These are phyloP conservation scores for Gymnogyps californianus DNA, from an alignment of 2,113 vertebrate genomes.

Conservation along the genomic window DNA sequence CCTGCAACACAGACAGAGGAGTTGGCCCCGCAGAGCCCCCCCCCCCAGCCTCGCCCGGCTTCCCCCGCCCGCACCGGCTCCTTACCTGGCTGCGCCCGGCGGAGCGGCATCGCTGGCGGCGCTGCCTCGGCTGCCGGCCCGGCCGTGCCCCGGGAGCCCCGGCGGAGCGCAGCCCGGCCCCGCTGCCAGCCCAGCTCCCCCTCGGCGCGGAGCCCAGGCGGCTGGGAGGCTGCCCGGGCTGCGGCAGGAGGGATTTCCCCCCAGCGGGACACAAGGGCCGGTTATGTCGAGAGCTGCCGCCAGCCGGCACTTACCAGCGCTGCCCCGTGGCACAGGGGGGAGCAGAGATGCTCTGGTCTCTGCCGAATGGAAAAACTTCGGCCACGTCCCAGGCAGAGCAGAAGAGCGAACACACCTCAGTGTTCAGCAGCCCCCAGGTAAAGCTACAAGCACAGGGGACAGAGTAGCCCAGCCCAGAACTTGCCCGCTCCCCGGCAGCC, in stretches of 20 bases:
- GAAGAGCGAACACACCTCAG: fast-evolving
- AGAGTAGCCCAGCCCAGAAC: neutral
- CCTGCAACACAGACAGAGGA: neutral
- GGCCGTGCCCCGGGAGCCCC: neutral
- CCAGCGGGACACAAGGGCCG: neutral
- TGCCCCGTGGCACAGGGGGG: neutral
- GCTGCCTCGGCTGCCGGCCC: neutral
- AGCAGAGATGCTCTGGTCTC: neutral
- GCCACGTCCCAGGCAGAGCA: neutral
- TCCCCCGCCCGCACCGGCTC: neutral
- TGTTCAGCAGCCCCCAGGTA: neutral
- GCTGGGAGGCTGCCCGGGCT: neutral
- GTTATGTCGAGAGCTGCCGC: neutral
- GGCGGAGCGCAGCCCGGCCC: neutral
- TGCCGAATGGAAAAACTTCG: fast-evolving
- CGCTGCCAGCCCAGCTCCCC: neutral
- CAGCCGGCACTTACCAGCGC: neutral
- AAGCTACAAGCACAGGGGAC: neutral
- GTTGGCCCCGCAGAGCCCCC: neutral
- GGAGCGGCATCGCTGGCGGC: neutral
- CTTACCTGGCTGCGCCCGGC: neutral
- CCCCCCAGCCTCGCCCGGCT: neutral
- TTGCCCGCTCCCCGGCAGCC: neutral
- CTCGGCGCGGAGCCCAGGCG: neutral
- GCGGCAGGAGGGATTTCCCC: neutral